These are phyloP conservation scores for Hymenopus coronatus DNA, from an alignment of 2,888 invertebrate genomes.

Conservation along the genomic window DNA sequence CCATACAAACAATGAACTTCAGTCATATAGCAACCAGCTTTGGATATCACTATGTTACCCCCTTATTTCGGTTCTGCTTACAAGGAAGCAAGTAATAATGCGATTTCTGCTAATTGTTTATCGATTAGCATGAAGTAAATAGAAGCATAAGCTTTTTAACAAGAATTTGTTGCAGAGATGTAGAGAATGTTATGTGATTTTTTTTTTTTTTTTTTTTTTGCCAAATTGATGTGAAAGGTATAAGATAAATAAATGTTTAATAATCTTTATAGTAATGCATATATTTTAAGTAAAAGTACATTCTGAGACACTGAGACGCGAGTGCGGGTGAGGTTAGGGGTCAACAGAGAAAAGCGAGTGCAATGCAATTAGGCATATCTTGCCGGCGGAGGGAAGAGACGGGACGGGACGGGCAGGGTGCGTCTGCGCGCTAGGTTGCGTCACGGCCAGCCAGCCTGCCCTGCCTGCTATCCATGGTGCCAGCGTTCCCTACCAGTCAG, in stretches of 20 bases:
- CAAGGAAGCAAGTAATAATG: too few relatives aligned
- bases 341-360: conserved; percentile 16
- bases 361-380: conserved; percentile 33
- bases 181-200: too few relatives aligned
- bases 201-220: too few relatives aligned
- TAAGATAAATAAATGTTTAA: background rate
- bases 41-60: too few relatives aligned
- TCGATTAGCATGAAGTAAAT: too few relatives aligned
- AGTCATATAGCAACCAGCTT: too few relatives aligned
- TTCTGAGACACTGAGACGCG: background rate
- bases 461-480: background rate
- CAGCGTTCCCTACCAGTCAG: conserved; percentile 27
- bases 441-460: conserved; percentile 16
- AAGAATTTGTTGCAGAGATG: too few relatives aligned
- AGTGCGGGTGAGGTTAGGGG: conserved; percentile 10
- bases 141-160: too few relatives aligned
- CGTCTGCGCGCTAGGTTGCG: conserved; percentile 27
- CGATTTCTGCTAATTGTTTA: too few relatives aligned
- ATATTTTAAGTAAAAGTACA: background rate
- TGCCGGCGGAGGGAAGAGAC: conserved; percentile 9
- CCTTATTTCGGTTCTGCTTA: too few relatives aligned
- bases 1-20: too few relatives aligned
- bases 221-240: too few relatives aligned
- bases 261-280: background rate
- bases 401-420: conserved; percentile 7